Base-by-base conservation (phyloP, 2,888 invertebrate species). In the Andrena haemorrhoa region DNA sequence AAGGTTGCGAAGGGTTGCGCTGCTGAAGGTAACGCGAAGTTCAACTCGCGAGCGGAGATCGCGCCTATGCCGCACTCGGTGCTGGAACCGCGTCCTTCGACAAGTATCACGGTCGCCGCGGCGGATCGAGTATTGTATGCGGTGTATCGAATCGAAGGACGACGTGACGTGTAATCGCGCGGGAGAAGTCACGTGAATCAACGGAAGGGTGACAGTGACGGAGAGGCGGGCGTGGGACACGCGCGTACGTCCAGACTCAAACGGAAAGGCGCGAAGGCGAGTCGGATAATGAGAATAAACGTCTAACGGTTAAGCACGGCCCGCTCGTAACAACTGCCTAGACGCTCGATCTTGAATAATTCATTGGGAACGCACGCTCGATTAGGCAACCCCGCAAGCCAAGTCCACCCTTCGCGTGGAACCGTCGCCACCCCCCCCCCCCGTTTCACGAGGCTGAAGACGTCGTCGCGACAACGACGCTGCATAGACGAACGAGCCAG, bases 331-430 rank as follows among this genome's bases (percentile, higher is more conserved):
- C 86, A 85, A 86, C 86, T 84, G 87, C 82, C 82, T 82, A 87
- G 89, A 89, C 88, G 85, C 87, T 88, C 87, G 89, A 92, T 90
- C 89, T 81, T 92, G 92, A 92, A 92, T 92, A 91, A 92, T 92
- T 92, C 92, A 92, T 92, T 85, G 91, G 88, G 83, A 90, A 92
- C 86, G 88, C 89, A 92, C 91, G 91, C 91, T 92, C 91, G 90
- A 90, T 91, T 91, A 90, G 89, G 76, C 88, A 84, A 79, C 75
- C 74, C 82, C 78, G 73, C 77, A 79, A 83, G 64, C 73, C 23
- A 72, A 72, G 74, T 73, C 41, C 83, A 75, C 79, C 83, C 84
- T 74, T 72, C 73, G 56, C 60, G 61, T 58, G 79, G 66, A 73
- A 76, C 33, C 65, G 51, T 68, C 51, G 70, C 63, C 76, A 64